These are phyloP conservation scores for Salvator merianae DNA, from an alignment of 2,113 vertebrate genomes.

Conservation along the genomic window DNA sequence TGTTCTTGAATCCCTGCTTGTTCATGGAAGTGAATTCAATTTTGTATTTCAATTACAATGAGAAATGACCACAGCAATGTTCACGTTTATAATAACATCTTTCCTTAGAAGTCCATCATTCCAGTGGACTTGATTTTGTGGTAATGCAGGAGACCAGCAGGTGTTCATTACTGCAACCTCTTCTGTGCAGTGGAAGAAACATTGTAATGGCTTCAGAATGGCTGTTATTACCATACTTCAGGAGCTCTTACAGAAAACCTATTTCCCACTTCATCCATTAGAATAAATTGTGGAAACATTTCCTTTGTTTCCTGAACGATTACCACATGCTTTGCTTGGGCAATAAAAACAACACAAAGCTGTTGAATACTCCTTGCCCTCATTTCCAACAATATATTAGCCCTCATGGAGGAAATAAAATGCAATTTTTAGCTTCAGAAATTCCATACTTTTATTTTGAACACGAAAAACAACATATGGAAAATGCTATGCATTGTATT, in stretches of 20 bases:
- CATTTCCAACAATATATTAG: not conserved
- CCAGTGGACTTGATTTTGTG: conserved; percentile 30
- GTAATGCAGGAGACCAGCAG: not conserved
- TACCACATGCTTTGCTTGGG: not conserved
- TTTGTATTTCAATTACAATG: conserved; percentile 29
- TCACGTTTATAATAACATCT: conserved; percentile 26
- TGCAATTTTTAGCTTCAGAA: not conserved
- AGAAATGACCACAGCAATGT: not conserved
- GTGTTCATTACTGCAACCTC: conserved; percentile 19
- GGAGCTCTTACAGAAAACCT: conserved; percentile 18
- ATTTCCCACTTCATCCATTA: conserved; percentile 33
- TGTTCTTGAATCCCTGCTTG: conserved; percentile 7
- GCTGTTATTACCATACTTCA: conserved; percentile 24
- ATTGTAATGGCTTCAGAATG: conserved; percentile 22
- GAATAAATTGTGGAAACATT: conserved; percentile 32
- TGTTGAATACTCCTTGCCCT: not conserved
- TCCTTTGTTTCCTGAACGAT: conserved; percentile 30
- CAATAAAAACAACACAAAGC: not conserved
- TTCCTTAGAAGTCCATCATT: conserved; percentile 9
- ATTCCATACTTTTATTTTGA: not conserved
- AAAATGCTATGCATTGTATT: not conserved
- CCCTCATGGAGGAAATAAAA: not conserved
- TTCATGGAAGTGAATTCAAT: conserved; percentile 15
- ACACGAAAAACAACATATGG: not conserved
- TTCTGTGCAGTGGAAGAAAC: conserved; percentile 10